phyloP scores from a whole-genome alignment of 2,888 invertebrate genomes.

The Stenotaenia linearis region DNA sequence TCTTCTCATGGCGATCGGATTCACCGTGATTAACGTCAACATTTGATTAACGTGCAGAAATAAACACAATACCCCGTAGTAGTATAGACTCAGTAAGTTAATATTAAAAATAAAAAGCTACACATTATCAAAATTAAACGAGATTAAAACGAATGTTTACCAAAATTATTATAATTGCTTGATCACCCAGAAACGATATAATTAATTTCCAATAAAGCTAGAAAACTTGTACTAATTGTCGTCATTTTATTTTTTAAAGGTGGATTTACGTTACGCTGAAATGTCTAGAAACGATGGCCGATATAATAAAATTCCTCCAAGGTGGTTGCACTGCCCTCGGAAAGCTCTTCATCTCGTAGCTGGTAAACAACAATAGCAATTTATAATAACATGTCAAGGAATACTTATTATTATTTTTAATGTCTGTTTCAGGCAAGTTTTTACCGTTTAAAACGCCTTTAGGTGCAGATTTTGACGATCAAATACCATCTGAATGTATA shows the following conservation, averaged over 20 bases:
- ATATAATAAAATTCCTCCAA: conserved; percentile 57
- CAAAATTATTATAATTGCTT: too few species aligned
- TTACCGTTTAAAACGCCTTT: conserved; percentile 93
- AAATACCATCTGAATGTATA: conserved; percentile 73
- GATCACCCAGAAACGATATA: too few species aligned
- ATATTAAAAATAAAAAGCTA: too few species aligned
- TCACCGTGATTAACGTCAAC: neutral
- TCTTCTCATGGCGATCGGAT: too few species aligned
- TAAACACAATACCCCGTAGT: neutral
- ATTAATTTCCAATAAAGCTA: neutral
- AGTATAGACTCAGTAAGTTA: neutral
- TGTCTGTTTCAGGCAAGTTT: conserved; percentile 68
- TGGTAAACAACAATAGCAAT: conserved; percentile 33
- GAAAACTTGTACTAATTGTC: too few species aligned
- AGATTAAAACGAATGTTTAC: neutral
- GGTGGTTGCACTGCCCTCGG: conserved; percentile 83
- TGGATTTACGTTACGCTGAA: conserved; percentile 52
- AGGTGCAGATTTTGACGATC: conserved; percentile 68
- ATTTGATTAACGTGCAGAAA: neutral
- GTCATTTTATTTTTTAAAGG: neutral
- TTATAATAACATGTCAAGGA: too few species aligned
- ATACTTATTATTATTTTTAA: too few species aligned
- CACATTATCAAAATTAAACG: too few species aligned
- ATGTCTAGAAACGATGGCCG: neutral
- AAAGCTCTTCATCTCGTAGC: conserved; percentile 64